These are phyloP conservation scores for Busseola fusca DNA, from an alignment of 2,888 invertebrate species.

Conservation along the genomic window DNA sequence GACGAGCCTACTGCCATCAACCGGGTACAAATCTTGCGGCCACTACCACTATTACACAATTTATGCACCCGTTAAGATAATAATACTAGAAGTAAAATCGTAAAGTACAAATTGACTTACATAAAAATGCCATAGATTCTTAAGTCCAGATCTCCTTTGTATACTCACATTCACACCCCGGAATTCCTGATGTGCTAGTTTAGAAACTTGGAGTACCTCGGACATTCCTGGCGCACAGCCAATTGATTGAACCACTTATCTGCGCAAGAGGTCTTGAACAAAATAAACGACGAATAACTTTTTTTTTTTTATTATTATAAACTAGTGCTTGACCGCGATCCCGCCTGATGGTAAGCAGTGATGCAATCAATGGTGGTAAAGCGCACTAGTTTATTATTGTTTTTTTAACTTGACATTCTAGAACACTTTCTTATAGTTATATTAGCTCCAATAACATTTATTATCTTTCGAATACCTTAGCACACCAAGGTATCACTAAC, in stretches of 20 bases:
- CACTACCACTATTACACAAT: neutral
- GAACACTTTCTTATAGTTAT: constrained; percentile 24
- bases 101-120: neutral
- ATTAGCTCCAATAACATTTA: constrained; percentile 22
- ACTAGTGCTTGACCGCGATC: too few species aligned
- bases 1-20: neutral
- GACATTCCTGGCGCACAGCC: constrained; percentile 25
- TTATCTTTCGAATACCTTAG: constrained; percentile 10
- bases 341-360: too few species aligned
- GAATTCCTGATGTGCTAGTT: constrained; percentile 23
- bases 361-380: too few species aligned
- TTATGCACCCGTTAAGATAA: too few species aligned
- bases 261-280: constrained; percentile 16
- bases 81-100: too few species aligned
- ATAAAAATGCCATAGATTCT: neutral
- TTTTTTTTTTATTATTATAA: too few species aligned
- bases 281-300: constrained; percentile 25
- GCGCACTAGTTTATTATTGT: too few species aligned
- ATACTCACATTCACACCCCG: neutral
- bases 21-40: neutral
- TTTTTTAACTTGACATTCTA: too few species aligned
- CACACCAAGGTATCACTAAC: neutral
- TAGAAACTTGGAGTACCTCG: constrained; percentile 30
- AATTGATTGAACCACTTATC: constrained; percentile 37
- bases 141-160: neutral